Conservation (phyloP, 2,797 vertebrate genomes). For the Aeoliscus strigatus region DNA sequence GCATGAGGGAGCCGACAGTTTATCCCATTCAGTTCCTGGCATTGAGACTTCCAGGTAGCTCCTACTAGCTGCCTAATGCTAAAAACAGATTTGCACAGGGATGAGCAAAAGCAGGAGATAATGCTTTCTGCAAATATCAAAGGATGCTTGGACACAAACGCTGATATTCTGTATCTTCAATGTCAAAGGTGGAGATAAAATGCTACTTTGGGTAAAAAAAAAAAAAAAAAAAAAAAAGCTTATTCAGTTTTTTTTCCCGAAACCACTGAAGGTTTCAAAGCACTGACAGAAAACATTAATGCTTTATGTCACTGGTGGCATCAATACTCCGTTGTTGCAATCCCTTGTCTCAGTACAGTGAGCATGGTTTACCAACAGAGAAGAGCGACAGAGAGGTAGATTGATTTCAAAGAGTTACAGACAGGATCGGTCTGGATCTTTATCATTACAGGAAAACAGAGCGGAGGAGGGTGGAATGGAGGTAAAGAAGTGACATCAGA, state of each 20-base stretch:
- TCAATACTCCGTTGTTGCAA: conserved; percentile 70
- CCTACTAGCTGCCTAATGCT: conserved; percentile 75
- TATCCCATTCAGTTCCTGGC: conserved; percentile 64
- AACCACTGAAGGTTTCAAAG: conserved; percentile 58
- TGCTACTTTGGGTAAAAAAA: conserved; percentile 73
- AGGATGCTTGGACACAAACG: conserved; percentile 42
- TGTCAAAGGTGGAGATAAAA: conserved; percentile 55
- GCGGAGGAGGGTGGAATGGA: conserved; percentile 30
- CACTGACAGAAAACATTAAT: conserved; percentile 69
- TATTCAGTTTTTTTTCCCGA: conserved; percentile 81
- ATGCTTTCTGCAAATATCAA: conserved; percentile 53
- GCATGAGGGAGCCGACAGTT: conserved; percentile 51
- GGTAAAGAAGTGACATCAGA: conserved; percentile 56
- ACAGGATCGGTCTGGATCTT: conserved; percentile 49
- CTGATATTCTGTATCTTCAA: conserved; percentile 61
- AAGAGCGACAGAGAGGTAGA: conserved; percentile 83
- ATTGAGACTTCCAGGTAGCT: conserved; percentile 68
- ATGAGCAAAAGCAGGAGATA: conserved; percentile 47
- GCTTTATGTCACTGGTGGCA: conserved; percentile 75
- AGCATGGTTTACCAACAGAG: conserved; percentile 73
- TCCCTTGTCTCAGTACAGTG: conserved; percentile 75
- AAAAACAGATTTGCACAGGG: conserved; percentile 66
- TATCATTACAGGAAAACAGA: conserved; percentile 66
- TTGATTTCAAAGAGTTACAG: conserved; percentile 90
- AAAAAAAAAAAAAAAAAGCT: no score